phyloP scores from a whole-genome alignment of 2,888 invertebrate species.

The Epsilonema sp. region DNA sequence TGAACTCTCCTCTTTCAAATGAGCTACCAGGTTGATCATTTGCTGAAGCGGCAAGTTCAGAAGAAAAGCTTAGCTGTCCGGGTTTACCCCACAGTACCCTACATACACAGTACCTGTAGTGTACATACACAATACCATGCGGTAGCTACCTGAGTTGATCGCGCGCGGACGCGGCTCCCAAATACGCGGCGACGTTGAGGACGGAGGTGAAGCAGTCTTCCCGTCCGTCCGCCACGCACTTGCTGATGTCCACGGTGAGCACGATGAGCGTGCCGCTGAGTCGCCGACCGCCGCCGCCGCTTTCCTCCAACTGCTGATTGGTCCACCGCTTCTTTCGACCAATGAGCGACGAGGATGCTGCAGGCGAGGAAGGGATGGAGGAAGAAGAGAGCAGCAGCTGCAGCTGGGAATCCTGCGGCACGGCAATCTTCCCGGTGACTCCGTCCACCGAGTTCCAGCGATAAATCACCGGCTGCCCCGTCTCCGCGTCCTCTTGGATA shows the following conservation, averaged over 20 bases:
- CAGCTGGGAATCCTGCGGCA: neutral
- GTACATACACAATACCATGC: too few relatives aligned
- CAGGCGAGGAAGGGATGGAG: slow-evolving; percentile 1
- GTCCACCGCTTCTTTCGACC: too few relatives aligned
- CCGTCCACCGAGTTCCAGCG: slow-evolving; percentile 14
- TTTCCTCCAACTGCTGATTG: neutral
- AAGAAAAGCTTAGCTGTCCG: too few relatives aligned
- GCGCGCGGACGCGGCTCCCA: slow-evolving; percentile 18
- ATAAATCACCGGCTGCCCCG: slow-evolving; percentile 17
- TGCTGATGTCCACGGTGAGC: slow-evolving; percentile 13
- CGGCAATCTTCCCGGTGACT: neutral
- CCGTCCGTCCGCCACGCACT: slow-evolving; percentile 9
- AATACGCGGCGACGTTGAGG: slow-evolving; percentile 16
- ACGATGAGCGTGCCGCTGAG: slow-evolving; percentile 7
- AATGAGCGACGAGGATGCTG: neutral
- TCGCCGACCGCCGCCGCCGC: neutral
- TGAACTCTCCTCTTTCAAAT: too few relatives aligned
- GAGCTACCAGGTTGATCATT: too few relatives aligned
- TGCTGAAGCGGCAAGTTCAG: too few relatives aligned
- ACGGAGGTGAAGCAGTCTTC: slow-evolving; percentile 16
- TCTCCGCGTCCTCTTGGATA: slow-evolving; percentile 14
- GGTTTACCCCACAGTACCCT: too few relatives aligned
- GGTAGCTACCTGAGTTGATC: too few relatives aligned
- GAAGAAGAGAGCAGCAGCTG: neutral
- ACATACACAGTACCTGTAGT: too few relatives aligned